Conservation (phyloP, 2,888 invertebrate species). For the Pyrrhia umbra region DNA sequence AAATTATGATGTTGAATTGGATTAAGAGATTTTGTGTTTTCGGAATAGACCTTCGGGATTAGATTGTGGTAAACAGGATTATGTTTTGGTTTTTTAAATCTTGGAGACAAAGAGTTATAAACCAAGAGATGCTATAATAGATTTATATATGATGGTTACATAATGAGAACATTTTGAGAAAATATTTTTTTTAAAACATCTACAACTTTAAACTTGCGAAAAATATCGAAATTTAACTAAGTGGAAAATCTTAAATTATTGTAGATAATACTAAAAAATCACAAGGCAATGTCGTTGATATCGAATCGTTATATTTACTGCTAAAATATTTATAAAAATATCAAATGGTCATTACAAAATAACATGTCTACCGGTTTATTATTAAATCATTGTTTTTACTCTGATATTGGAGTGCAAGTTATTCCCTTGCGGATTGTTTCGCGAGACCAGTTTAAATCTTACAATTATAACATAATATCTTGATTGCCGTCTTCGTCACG, state of each 20-base stretch:
- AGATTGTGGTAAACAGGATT: constrained; percentile 15
- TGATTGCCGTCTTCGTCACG: constrained; percentile 44
- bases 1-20: constrained; percentile 53
- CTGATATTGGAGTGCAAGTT: constrained; percentile 25
- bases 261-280: too few species aligned
- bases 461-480: constrained; percentile 54
- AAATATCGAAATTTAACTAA: too few species aligned
- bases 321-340: neutral
- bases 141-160: too few species aligned
- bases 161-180: too few species aligned
- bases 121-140: too few species aligned
- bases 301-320: too few species aligned
- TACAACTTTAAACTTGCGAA: too few species aligned
- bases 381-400: constrained; percentile 23
- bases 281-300: too few species aligned
- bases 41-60: constrained; percentile 48
- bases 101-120: neutral
- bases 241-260: too few species aligned
- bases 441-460: constrained; percentile 31
- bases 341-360: constrained; percentile 10
- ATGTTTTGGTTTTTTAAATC: constrained; percentile 2
- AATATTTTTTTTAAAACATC: too few species aligned
- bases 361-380: constrained; percentile 9
- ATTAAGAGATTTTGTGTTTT: constrained; percentile 58
- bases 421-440: constrained; percentile 31